A percentile compares a stretch with the other conserved stretches of the same genome.
Evolutionary conservation across 2,113 vertebrate genomes (phyloP).

Genomic region (Microtus pennsylvanicus): DNA sequence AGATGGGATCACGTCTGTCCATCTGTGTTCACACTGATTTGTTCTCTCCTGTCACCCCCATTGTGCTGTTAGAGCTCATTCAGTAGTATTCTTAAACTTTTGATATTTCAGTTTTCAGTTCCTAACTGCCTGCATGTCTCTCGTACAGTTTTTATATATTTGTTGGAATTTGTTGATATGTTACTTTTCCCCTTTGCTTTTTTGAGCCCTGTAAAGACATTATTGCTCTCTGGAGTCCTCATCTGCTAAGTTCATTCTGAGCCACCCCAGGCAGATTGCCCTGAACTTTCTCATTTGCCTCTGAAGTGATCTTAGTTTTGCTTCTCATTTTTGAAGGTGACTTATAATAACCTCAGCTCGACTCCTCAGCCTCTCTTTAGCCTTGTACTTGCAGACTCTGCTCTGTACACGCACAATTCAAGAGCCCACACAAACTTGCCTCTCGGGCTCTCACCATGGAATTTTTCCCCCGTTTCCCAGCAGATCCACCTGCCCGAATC

Average conservation of each 20-base stretch:
- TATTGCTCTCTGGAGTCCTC: neutral
- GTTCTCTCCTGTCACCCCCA: too few relatives aligned
- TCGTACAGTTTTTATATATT: neutral
- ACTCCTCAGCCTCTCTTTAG: neutral
- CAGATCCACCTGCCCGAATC: neutral
- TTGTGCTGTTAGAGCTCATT: neutral
- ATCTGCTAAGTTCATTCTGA: neutral
- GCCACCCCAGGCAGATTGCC: neutral
- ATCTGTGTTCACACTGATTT: neutral
- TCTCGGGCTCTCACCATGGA: neutral
- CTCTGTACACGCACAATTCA: neutral
- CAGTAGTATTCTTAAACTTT: neutral
- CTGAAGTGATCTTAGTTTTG: neutral
- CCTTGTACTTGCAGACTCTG: neutral
- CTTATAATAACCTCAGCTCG: neutral
- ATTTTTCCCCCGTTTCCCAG: neutral
- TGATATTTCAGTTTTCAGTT: neutral
- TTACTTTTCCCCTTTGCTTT: neutral
- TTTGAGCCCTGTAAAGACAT: neutral
- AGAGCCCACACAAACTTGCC: neutral
- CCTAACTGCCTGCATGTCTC: neutral
- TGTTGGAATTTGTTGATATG: neutral
- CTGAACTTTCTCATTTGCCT: neutral
- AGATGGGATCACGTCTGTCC: neutral
- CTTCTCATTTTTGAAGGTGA: neutral